phyloP scores from a whole-genome alignment of 2,797 vertebrate species.

The Schizopygopsis pylzovi region DNA sequence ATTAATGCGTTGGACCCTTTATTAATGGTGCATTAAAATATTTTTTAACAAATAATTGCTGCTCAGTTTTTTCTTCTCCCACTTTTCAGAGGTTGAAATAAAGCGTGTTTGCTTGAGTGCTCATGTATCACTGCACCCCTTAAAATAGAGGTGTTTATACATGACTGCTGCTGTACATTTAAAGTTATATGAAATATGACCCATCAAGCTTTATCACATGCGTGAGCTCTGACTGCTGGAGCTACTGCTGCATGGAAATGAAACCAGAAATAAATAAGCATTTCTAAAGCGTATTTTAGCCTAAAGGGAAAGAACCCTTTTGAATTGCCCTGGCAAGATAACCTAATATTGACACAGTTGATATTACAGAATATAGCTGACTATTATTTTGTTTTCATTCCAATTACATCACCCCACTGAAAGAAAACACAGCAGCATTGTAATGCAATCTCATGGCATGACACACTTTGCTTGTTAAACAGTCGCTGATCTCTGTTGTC shows the following conservation, averaged over 20 bases:
- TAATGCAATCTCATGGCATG: not conserved
- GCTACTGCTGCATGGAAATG: not conserved
- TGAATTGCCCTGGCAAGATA: not conserved
- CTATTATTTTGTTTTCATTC: not conserved
- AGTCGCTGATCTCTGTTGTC: not conserved
- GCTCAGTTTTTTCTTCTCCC: slow-evolving; percentile 5
- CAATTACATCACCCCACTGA: not conserved
- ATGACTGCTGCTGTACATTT: not conserved
- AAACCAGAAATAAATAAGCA: not conserved
- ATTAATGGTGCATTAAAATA: slow-evolving; percentile 91
- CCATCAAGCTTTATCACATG: not conserved
- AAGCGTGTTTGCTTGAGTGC: not conserved
- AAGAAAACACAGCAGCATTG: not conserved
- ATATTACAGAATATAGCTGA: not conserved
- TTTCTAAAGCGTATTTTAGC: not conserved
- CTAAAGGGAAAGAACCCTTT: not conserved
- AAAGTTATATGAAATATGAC: not conserved
- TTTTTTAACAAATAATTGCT: slow-evolving; percentile 82
- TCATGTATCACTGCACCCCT: not conserved
- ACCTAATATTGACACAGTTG: not conserved
- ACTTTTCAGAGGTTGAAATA: slow-evolving; percentile 1
- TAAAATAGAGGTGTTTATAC: not conserved
- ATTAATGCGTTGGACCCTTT: slow-evolving; percentile 88
- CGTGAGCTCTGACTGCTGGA: not conserved
- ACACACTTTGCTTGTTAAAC: not conserved